Conservation (phyloP, 2,797 vertebrate species). For the Cossypha heuglini region DNA sequence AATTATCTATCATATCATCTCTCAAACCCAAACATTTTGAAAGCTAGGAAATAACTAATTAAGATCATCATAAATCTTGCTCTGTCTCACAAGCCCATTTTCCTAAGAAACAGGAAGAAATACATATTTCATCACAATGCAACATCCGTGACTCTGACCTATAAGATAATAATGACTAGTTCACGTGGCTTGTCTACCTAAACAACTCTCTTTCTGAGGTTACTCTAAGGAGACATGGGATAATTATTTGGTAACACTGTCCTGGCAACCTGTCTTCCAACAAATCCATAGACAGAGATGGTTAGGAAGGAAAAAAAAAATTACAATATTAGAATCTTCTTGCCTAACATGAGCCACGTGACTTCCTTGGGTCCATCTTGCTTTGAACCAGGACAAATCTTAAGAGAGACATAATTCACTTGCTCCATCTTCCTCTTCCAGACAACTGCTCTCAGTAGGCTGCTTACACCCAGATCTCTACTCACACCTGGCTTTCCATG, state of each 20-base stretch:
- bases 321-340: background rate
- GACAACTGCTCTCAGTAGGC: background rate
- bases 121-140: conserved; percentile 40
- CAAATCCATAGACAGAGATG: background rate
- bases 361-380: background rate
- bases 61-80: conserved; percentile 56
- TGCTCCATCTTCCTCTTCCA: background rate
- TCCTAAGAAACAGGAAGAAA: conserved; percentile 57
- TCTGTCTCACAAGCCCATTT: conserved; percentile 42
- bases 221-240: background rate
- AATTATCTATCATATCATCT: conserved; percentile 63
- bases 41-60: conserved; percentile 68
- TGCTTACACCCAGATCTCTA: background rate
- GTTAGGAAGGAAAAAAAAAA: background rate
- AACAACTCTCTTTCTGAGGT: conserved; percentile 23
- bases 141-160: conserved; percentile 37
- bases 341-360: accelerated
- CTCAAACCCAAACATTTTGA: conserved; percentile 65
- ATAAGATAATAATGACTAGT: conserved; percentile 34
- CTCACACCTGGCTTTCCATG: background rate
- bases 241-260: background rate
- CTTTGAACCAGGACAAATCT: background rate
- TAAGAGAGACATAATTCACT: background rate
- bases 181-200: background rate
- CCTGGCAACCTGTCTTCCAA: background rate